These are phyloP conservation scores for Pseudomyrmex sp. DNA, from an alignment of 1,140 invertebrate species.

Conservation along the genomic window DNA sequence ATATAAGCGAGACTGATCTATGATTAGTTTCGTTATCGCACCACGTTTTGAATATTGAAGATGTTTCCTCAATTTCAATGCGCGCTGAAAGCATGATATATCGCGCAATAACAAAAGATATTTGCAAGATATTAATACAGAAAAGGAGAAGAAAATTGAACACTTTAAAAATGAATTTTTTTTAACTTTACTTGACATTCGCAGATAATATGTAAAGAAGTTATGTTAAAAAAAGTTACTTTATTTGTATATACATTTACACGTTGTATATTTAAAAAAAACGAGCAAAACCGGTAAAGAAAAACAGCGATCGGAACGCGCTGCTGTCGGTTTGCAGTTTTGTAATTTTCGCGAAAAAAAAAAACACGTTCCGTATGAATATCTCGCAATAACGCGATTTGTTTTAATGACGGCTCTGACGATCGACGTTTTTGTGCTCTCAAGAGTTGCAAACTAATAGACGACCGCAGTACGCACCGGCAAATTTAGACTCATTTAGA, in stretches of 20 bases:
- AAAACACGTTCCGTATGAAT: neutral
- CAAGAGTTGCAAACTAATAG: neutral
- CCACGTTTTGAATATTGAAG: too few relatives aligned
- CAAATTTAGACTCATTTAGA: constrained; percentile 17
- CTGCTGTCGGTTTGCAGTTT: neutral
- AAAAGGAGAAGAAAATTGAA: neutral
- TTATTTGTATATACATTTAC: constrained; percentile 9
- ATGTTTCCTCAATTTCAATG: too few relatives aligned
- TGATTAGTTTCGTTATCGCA: too few relatives aligned
- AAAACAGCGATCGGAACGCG: neutral
- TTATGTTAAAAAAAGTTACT: neutral
- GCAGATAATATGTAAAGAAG: neutral
- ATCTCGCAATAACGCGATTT: too few relatives aligned
- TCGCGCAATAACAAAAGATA: too few relatives aligned
- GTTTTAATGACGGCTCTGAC: too few relatives aligned
- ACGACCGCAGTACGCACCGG: too few relatives aligned
- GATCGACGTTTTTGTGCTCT: neutral
- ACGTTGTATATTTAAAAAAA: constrained; percentile 2
- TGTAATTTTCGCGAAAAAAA: neutral
- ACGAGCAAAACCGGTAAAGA: neutral
- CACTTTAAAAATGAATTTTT: neutral
- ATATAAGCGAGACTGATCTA: too few relatives aligned
- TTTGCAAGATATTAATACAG: too few relatives aligned
- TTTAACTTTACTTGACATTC: neutral
- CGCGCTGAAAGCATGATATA: too few relatives aligned